Conservation (phyloP, 2,113 vertebrate genomes). For the Pterocles gutturalis region DNA sequence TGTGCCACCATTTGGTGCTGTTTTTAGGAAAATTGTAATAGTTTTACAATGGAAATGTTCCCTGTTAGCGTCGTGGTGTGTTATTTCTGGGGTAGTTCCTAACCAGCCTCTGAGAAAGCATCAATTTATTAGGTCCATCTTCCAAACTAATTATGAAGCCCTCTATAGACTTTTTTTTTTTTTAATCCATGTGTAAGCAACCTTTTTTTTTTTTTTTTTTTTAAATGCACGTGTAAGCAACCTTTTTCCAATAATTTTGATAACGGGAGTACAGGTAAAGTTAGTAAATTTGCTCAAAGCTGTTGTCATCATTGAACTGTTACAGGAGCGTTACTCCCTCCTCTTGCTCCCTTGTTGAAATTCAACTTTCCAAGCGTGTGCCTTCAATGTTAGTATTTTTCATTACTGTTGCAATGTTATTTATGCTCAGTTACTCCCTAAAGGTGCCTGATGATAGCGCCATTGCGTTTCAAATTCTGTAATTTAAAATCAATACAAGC, state of each 20-base stretch:
- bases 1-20: neutral
- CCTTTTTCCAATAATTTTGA: neutral
- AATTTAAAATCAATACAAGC: neutral
- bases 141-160: neutral
- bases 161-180: neutral
- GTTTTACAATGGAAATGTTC: neutral
- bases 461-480: too few relatives aligned
- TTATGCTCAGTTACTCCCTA: neutral
- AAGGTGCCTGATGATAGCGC: neutral
- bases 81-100: neutral
- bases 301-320: fast-evolving
- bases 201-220: too few relatives aligned
- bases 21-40: too few relatives aligned
- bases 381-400: neutral
- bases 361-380: too few relatives aligned
- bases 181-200: too few relatives aligned
- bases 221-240: neutral
- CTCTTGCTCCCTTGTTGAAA: neutral
- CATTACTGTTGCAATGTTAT: neutral
- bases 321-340: neutral
- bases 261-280: neutral
- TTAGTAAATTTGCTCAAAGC: neutral
- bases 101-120: neutral
- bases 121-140: neutral
- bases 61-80: neutral